Conservation (phyloP, 2,797 vertebrate species). For the Enteromius mattozi region DNA sequence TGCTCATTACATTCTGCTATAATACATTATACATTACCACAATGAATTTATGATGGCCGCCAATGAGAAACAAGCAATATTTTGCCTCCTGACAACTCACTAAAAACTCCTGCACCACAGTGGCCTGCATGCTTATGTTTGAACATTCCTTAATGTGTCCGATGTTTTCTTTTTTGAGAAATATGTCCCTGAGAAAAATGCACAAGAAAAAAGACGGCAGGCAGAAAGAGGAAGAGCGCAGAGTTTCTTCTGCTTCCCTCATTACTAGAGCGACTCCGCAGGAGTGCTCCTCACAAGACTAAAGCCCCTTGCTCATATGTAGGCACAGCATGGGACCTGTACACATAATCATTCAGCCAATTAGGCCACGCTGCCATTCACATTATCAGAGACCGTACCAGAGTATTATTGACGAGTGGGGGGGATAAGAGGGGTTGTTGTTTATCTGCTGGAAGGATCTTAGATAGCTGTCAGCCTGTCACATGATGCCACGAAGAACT, state of each 20-base stretch:
- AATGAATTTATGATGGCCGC: not conserved
- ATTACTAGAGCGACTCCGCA: constrained; percentile 21
- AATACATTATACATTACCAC: constrained; percentile 2
- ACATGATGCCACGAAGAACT: not conserved
- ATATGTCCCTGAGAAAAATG: not conserved
- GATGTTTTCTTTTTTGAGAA: constrained; percentile 24
- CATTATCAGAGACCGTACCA: not conserved
- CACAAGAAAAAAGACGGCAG: not conserved
- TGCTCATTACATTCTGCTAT: constrained; percentile 19
- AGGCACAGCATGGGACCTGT: constrained; percentile 40
- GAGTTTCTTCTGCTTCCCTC: not conserved
- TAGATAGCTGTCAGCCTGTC: not conserved
- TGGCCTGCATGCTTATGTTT: not conserved
- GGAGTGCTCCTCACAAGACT: not conserved
- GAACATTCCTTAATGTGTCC: constrained; percentile 36
- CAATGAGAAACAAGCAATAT: constrained; percentile 9
- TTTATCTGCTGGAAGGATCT: constrained; percentile 1
- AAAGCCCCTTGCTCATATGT: constrained; percentile 51
- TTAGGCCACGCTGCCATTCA: constrained; percentile 35
- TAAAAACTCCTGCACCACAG: not conserved
- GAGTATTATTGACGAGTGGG: not conserved
- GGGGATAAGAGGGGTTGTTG: constrained; percentile 6
- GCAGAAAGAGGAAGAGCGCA: constrained; percentile 4
- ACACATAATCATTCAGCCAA: constrained; percentile 37
- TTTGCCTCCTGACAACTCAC: constrained; percentile 3